Evolutionary conservation across 1,140 invertebrate genomes (phyloP).

Genomic region (Drosophila bocki): DNA sequence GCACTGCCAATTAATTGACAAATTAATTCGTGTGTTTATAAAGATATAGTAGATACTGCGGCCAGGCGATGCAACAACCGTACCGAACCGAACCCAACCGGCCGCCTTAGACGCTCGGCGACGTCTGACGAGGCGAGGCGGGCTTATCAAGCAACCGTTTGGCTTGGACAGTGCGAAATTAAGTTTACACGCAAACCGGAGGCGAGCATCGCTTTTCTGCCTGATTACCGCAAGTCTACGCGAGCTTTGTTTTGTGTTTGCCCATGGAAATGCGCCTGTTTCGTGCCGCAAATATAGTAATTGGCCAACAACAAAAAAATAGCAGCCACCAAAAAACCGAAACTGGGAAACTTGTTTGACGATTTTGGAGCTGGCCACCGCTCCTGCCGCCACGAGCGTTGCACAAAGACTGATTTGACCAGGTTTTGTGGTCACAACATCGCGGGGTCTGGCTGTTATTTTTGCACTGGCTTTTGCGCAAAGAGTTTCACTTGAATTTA

Average conservation of each 20-base stretch:
- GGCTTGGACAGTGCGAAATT: slow-evolving; percentile 27
- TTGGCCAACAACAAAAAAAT: slow-evolving; percentile 19
- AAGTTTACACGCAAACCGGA: slow-evolving; percentile 37
- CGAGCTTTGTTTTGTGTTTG: slow-evolving; percentile 6
- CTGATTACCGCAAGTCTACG: slow-evolving; percentile 32
- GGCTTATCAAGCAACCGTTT: slow-evolving; percentile 39
- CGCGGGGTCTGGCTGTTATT: neutral
- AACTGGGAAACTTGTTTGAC: slow-evolving; percentile 37
- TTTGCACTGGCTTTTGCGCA: slow-evolving; percentile 38
- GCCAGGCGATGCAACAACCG: slow-evolving; percentile 17
- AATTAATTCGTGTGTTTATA: slow-evolving; percentile 18
- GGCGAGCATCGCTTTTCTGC: slow-evolving; percentile 40
- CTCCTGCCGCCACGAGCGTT: slow-evolving; percentile 52
- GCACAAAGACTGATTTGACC: slow-evolving; percentile 51
- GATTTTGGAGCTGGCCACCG: slow-evolving; percentile 23
- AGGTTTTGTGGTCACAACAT: slow-evolving; percentile 39
- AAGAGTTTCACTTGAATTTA: slow-evolving; percentile 49
- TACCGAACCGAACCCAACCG: slow-evolving; percentile 15
- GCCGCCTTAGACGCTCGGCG: slow-evolving; percentile 33
- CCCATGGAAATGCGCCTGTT: slow-evolving; percentile 27
- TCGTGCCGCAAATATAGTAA: slow-evolving; percentile 49
- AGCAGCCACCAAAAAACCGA: neutral
- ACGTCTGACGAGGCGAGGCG: slow-evolving; percentile 25
- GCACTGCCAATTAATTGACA: slow-evolving; percentile 27
- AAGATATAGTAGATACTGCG: slow-evolving; percentile 7